phyloP scores from a whole-genome alignment of 1,140 invertebrate species.

The Pogonognathellus flavescens region DNA sequence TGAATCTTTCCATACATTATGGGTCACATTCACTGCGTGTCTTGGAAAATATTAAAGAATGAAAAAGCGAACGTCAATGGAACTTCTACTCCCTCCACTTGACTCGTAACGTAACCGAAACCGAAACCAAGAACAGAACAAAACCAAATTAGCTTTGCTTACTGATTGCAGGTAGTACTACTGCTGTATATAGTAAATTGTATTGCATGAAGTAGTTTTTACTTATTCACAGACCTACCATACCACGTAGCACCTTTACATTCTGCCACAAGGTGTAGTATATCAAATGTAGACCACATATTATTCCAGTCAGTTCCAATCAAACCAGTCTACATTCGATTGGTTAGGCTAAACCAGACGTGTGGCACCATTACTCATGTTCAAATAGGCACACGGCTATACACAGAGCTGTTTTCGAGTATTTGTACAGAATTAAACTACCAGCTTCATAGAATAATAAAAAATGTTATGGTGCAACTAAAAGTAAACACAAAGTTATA shows the following conservation, averaged over 20 bases:
- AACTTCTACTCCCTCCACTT: conserved; percentile 17
- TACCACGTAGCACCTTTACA: not conserved
- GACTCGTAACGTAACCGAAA: not conserved
- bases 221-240: too few relatives aligned
- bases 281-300: not conserved
- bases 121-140: not conserved
- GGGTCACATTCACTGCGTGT: conserved; percentile 23
- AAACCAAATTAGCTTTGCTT: conserved; percentile 10
- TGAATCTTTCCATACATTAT: conserved; percentile 20
- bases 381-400: not conserved
- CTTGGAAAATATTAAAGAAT: conserved; percentile 37
- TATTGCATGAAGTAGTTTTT: too few relatives aligned
- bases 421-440: not conserved
- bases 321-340: not conserved
- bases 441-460: not conserved
- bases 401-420: not conserved
- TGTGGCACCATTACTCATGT: too few relatives aligned
- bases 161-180: not conserved
- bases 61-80: conserved; percentile 10
- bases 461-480: too few relatives aligned
- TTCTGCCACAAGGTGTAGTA: not conserved
- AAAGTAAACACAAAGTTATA: too few relatives aligned
- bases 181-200: too few relatives aligned
- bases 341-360: too few relatives aligned
- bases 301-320: not conserved